Base-by-base conservation (phyloP, 2,797 vertebrate genomes). In the Peromyscus aztecus region DNA sequence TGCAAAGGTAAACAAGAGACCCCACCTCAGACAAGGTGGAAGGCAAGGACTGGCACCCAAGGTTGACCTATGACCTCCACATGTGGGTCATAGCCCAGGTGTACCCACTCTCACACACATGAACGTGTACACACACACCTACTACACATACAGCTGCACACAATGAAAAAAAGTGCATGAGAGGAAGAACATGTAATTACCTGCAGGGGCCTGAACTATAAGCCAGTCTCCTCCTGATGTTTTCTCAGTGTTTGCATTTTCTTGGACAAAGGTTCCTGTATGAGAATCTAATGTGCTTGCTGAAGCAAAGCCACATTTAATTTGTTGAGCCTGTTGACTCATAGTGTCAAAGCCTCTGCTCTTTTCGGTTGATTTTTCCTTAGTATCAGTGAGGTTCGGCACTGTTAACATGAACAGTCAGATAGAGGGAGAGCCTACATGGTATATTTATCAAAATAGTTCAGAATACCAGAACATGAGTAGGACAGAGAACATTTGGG, bases 261-360 rank as follows among this genome's bases (percentile, higher is more conserved):
- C 96, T 98, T 73, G 86, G 78, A 89, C 96, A 97, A 96, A 98
- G 91, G 89, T 97, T 91, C 89, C 94, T 98, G 81, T 90, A 73
- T 55, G 85, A 69, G 40, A 87, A 76, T 52, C 43, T 59, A 19
- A 19, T 10, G 89, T 90, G 95, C 97, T 96, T 82, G 1, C 97
- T 96, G 91, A 75, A 94, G 65, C 92, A 59, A 96, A 97, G 90
- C 92, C 34, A 59, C 88, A 63, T 97, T 98, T 63, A 78, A 96
- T 97, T 76, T 77, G 61, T 90, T 92, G 0, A 88, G 65, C 90
- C 89, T 97, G 34, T 95, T 97, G 84, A 97, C 94, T 97, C 90
- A 88, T 78, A 96, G 78, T 97, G n/a, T 37, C n/a, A 19, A 49
- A 77, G 12, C 14, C 37, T 67, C 31, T 77, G 5, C 52, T 61